Evolutionary conservation across 2,888 invertebrate species (phyloP), one percentile per base, ranked within the genome.

Genomic region (Himalopsyche japonica): DNA sequence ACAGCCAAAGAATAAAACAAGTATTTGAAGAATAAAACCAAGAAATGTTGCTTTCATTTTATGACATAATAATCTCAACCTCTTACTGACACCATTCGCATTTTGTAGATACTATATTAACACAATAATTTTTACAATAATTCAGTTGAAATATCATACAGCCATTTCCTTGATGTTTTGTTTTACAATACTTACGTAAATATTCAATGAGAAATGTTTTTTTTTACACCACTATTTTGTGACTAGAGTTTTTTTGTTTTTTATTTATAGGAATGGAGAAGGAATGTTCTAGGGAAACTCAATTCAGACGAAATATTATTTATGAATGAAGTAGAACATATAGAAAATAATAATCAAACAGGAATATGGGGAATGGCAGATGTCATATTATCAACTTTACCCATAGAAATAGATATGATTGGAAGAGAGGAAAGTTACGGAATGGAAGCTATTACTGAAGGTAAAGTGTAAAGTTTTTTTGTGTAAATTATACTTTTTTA

Each of bases 251-350:
- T 37, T 6, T 37, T 37, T n/a, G 5, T 24, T 20, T 48, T 34
- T 80, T 34, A 24, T 76, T 80, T 5, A 34, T 87, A 94, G 94
- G 89, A 91, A 20, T 94, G 94, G 93, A 90, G 94, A 5, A 88
- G 89, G 0, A 88, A 92, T n/a, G 89, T 89, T 0, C 89, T 94
- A 7, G 93, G 92, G 0, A 88, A 87, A 0, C 87, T 90, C 15
- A 86, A 89, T 7, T 90, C 90, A 2, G 89, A 90, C 43, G 89
- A 89, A 8, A 89, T 93, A 2, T 88, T 90, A 15, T 89, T 94
- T 57, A 87, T 94, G 70, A 93, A 93, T 87, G 88, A 89, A 85
- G 92, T 91, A 0, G 94, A 94, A 86, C 84, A 87, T 86, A 88
- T 86, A 18, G 87, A 82, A 30, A 49, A 79, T 18, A 18, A 57